phyloP scores from a whole-genome alignment of 2,888 invertebrate species.

The Hypercompe scribonia region DNA sequence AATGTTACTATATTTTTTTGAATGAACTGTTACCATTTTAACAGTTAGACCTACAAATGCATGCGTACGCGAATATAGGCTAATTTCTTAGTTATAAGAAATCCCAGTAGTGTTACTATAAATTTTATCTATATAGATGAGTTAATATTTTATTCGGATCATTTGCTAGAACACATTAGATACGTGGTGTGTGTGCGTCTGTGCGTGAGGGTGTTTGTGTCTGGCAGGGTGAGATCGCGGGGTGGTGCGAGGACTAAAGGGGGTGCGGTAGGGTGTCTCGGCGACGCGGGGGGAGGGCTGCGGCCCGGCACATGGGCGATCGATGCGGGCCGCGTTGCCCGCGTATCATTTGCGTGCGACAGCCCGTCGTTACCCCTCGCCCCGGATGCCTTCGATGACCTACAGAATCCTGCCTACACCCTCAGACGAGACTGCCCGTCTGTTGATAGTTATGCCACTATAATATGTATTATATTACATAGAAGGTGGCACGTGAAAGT shows the following conservation, averaged over 20 bases:
- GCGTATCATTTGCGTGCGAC: constrained; percentile 83
- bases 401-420: constrained; percentile 50
- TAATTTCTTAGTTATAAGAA: constrained; percentile 9
- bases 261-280: constrained; percentile 48
- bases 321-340: constrained; percentile 80
- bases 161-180: constrained; percentile 84
- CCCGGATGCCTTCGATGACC: constrained; percentile 62
- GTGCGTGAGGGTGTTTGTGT: constrained; percentile 72
- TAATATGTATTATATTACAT: constrained; percentile 35
- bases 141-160: constrained; percentile 78
- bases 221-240: constrained; percentile 56
- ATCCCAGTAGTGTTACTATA: constrained; percentile 25
- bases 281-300: constrained; percentile 56
- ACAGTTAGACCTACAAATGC: not conserved
- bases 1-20: not conserved
- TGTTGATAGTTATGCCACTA: constrained; percentile 30
- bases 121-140: constrained; percentile 51
- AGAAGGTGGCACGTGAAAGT: constrained; percentile 49
- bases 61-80: constrained; percentile 6
- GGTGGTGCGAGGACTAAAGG: constrained; percentile 30
- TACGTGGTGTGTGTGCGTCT: constrained; percentile 69
- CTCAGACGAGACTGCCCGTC: constrained; percentile 28
- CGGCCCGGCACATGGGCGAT: constrained; percentile 73
- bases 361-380: constrained; percentile 60
- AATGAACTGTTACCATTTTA: constrained; percentile 4